Evolutionary conservation across 2,113 vertebrate genomes (phyloP).

Genomic region (Neopipo cinnamomea): DNA sequence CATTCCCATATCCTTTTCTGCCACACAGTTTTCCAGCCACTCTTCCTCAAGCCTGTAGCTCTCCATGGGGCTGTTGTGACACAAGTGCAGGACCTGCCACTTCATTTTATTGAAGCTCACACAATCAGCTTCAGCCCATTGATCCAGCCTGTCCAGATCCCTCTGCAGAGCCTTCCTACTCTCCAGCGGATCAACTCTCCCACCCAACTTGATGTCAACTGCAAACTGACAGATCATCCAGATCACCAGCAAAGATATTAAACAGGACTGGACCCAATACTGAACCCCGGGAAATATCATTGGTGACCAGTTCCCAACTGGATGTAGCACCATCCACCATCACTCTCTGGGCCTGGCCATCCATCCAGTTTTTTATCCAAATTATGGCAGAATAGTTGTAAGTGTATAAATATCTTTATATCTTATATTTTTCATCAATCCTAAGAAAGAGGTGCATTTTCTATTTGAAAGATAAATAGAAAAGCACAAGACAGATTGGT

Average conservation of each 20-base stretch:
- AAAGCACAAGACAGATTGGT: background rate
- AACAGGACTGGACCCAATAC: background rate
- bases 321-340: background rate
- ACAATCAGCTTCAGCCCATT: background rate
- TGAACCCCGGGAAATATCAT: background rate
- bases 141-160: background rate
- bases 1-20: background rate
- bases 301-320: fast-evolving
- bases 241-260: background rate
- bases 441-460: background rate
- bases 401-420: background rate
- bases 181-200: background rate
- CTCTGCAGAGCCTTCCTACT: background rate
- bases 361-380: background rate
- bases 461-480: background rate
- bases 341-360: too few species aligned
- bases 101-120: background rate
- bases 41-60: background rate
- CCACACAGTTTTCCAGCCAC: background rate
- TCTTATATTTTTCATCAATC: background rate
- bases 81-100: background rate
- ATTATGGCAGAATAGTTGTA: background rate
- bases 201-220: background rate
- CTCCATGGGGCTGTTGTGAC: background rate
- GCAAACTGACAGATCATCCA: background rate